These are phyloP conservation scores for Sesamia nonagrioides DNA, from an alignment of 1,140 invertebrate genomes.

Conservation along the genomic window DNA sequence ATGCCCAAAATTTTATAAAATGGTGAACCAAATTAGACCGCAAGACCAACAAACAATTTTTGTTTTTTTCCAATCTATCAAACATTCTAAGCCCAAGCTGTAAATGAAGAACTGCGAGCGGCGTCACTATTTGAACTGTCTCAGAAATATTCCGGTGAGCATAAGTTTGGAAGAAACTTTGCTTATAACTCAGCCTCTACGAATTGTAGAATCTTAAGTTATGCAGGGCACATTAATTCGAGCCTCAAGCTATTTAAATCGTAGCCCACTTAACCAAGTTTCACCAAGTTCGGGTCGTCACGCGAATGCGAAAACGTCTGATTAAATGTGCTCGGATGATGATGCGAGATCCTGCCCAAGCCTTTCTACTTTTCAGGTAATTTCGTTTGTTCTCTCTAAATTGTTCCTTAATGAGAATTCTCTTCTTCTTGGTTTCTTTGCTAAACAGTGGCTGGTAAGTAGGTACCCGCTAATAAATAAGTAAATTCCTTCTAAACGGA, in stretches of 20 bases:
- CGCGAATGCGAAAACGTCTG: neutral
- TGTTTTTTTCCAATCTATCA: too few species aligned
- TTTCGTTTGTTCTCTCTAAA: too few species aligned
- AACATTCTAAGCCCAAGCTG: neutral
- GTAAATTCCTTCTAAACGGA: too few species aligned
- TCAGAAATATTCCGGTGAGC: neutral
- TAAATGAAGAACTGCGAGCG: neutral
- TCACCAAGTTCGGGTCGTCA: neutral
- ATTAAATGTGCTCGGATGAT: neutral
- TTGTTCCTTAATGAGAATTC: too few species aligned
- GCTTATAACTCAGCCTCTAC: neutral
- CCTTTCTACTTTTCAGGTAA: too few species aligned
- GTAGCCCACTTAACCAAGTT: neutral
- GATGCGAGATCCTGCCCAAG: too few species aligned
- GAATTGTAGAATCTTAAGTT: neutral
- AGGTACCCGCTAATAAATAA: too few species aligned
- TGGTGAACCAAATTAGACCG: too few species aligned
- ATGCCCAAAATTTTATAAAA: too few species aligned
- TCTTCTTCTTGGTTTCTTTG: too few species aligned
- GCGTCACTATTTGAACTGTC: slow-evolving; percentile 1
- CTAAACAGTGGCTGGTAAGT: too few species aligned
- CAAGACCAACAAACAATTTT: too few species aligned
- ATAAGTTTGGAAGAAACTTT: neutral
- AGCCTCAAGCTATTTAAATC: neutral
- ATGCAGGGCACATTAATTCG: slow-evolving; percentile 6